Evolutionary conservation across 2,797 vertebrate species (phyloP).

Genomic region (Ptychadena robeensis): DNA sequence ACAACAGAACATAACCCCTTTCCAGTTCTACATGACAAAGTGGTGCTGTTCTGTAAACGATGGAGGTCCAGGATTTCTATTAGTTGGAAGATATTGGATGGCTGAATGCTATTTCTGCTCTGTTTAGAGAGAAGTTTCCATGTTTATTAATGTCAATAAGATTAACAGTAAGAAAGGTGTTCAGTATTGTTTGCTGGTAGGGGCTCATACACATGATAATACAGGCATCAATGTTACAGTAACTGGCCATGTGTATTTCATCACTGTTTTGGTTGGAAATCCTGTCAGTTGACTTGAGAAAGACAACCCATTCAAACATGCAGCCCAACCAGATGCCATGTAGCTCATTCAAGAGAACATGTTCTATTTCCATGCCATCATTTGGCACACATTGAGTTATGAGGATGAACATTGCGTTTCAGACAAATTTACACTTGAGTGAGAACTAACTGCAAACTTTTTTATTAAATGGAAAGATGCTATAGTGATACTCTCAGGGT

Average conservation of each 20-base stretch:
- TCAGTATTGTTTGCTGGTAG: no score
- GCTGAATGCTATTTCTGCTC: no score
- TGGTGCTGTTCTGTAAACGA: no score
- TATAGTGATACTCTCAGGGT: background rate
- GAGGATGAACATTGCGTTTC: background rate
- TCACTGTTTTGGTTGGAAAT: background rate
- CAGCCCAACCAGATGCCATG: background rate
- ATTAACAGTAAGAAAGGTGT: no score
- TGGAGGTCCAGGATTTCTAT: no score
- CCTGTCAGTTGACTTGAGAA: background rate
- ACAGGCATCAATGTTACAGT: background rate
- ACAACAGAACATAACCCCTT: no score
- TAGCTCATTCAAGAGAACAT: background rate
- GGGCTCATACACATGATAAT: no score
- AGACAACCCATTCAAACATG: background rate
- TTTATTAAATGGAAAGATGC: background rate
- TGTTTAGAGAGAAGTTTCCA: no score
- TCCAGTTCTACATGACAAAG: no score
- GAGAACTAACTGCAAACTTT: background rate
- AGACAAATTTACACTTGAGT: background rate
- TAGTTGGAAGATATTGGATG: no score
- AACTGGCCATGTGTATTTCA: background rate
- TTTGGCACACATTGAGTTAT: background rate
- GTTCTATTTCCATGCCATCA: background rate
- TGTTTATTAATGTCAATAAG: no score